Evolutionary conservation across 2,888 invertebrate genomes (phyloP), one percentile per base, ranked within the genome.

Genomic region (Cordilura impudica): DNA sequence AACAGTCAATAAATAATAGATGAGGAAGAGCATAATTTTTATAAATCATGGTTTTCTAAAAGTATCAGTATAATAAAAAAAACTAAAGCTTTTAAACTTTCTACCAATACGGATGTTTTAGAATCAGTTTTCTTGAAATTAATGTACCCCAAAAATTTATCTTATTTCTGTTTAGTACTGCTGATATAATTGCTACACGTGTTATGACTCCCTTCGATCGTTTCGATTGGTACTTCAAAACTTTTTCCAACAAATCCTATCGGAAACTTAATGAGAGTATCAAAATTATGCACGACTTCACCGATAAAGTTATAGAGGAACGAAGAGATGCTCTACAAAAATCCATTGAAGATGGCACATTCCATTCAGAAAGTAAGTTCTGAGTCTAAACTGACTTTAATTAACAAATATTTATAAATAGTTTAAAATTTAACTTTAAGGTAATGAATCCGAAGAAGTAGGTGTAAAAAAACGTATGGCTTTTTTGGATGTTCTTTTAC

Each of bases 401-500:
- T 19, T 21, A 26, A 6, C 26, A 4, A 26, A 26, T 26, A 26
- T n/a, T n/a, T n/a, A 26, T 26, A 26, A 26, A 26, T 26, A 26
- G 6, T 26, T 26, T 4, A 4, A 26, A 26, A 26, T 26, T 26
- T 6, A 26, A 26, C 26, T 26, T 12, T 35, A 4, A 56, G 31
- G 4, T 8, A 35, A 39, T 10, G 14, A 35, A 7, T 1, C 18
- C 14, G 84, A 84, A 2, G 87, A 86, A 35, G 82, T 84, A 87
- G 93, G 92, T 56, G 89, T 90, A 19, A 93, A 92, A 83, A 93
- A 92, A 83, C 92, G 92, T 83, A 90, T 93, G 84, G 93, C 93
- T 0, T 92, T 94, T 82, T 87, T 95, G 83, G 94, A 94, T 90
- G 88, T 94, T 21, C 87, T 94, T 8, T 86, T 94, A 8, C 90